Evolutionary conservation across 2,113 vertebrate species (phyloP).

Genomic region (Greenwoodochromis staneri): DNA sequence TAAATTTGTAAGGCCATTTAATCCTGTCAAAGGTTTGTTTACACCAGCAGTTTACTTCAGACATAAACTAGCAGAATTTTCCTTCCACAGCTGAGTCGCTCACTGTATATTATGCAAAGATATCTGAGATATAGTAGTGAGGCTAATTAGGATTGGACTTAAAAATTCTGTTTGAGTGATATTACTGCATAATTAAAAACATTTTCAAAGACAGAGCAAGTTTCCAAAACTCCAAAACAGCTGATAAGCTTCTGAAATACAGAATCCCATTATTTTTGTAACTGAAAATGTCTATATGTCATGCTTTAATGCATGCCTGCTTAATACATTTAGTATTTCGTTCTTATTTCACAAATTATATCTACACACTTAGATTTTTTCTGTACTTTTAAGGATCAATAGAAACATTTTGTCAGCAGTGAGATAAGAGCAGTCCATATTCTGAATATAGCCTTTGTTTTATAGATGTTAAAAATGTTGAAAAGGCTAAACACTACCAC

Average conservation of each 20-base stretch:
- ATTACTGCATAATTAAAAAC: background rate
- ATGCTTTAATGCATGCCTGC: background rate
- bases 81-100: background rate
- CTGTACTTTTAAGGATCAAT: background rate
- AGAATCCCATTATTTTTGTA: background rate
- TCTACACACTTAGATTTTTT: background rate
- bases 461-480: background rate
- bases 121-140: background rate
- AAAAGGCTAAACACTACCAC: background rate
- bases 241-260: background rate
- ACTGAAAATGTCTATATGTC: background rate
- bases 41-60: background rate
- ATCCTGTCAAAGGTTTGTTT: background rate
- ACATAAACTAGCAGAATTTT: background rate
- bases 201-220: background rate
- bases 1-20: background rate
- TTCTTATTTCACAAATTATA: background rate
- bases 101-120: background rate
- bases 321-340: background rate
- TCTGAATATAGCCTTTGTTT: background rate
- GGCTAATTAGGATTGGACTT: background rate
- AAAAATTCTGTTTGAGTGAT: background rate
- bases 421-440: fast-evolving
- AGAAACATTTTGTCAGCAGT: background rate
- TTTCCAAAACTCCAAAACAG: background rate